phyloP scores from a whole-genome alignment of 1,140 invertebrate species.

The Eueides isabella region DNA sequence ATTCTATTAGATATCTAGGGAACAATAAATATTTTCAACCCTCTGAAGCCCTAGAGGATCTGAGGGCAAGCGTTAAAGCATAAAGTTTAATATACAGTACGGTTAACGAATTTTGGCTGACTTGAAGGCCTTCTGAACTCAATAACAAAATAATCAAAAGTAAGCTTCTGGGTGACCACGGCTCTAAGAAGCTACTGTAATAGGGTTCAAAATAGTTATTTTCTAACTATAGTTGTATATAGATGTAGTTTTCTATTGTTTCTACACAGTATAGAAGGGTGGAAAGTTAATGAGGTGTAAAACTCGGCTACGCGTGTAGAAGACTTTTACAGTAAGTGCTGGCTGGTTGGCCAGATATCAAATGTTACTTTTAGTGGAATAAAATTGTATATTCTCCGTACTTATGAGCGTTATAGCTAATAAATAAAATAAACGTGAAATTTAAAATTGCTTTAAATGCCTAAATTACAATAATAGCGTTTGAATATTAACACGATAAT shows the following conservation, averaged over 20 bases:
- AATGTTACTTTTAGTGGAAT: neutral
- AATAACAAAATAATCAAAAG: too few species aligned
- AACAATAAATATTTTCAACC: conserved; percentile 2
- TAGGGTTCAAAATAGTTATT: neutral
- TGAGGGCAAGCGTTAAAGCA: neutral
- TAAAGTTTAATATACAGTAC: neutral
- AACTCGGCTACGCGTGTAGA: neutral
- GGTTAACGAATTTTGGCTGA: too few species aligned
- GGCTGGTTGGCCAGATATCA: neutral
- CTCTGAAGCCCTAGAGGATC: neutral
- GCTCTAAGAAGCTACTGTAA: neutral
- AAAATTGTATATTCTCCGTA: neutral
- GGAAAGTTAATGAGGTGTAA: conserved; percentile 6
- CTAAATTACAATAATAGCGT: too few species aligned
- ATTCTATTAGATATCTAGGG: conserved; percentile 6
- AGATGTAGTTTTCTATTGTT: conserved; percentile 1
- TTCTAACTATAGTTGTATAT: neutral
- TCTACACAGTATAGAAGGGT: neutral
- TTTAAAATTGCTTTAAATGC: too few species aligned
- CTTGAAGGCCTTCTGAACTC: too few species aligned
- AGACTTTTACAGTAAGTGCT: neutral
- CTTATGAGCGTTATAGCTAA: too few species aligned
- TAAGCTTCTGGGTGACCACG: too few species aligned
- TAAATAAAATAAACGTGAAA: too few species aligned
- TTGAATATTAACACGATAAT: too few species aligned